These are phyloP conservation scores for Vespertilio murinus DNA, from an alignment of 2,797 vertebrate species.

Conservation along the genomic window DNA sequence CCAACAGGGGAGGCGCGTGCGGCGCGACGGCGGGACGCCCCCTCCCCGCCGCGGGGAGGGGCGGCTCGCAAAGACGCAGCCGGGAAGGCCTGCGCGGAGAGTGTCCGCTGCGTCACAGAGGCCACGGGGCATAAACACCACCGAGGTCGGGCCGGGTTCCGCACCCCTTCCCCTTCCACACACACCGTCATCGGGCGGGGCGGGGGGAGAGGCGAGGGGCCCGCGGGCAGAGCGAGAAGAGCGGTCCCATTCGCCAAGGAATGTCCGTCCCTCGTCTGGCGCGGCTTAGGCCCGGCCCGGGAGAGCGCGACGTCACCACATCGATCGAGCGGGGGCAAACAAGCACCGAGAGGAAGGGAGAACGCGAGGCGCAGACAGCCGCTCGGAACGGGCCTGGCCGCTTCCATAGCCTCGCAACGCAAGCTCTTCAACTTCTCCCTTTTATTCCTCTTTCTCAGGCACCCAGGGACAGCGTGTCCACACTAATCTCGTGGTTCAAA, in stretches of 20 bases:
- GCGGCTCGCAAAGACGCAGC: neutral
- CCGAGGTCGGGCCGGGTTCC: neutral
- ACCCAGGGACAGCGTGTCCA: no score
- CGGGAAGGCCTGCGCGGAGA: accelerated
- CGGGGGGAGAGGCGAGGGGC: neutral
- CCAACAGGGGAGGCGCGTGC: no score
- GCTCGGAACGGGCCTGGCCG: no score
- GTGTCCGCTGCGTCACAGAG: neutral
- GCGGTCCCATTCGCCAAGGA: neutral
- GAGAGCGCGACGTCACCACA: neutral
- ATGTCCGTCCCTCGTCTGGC: neutral
- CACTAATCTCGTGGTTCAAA: no score
- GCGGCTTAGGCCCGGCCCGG: neutral
- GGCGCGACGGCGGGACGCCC: accelerated
- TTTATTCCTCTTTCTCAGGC: no score
- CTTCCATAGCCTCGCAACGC: no score
- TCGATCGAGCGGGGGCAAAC: neutral
- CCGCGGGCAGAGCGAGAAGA: neutral
- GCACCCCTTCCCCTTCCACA: accelerated
- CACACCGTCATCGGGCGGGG: accelerated
- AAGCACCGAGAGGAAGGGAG: accelerated
- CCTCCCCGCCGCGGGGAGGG: accelerated
- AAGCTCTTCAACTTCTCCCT: no score
- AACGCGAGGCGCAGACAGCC: neutral
- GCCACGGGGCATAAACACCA: accelerated